Conservation (phyloP, 2,888 invertebrate genomes). For the Nemoura dubitans region DNA sequence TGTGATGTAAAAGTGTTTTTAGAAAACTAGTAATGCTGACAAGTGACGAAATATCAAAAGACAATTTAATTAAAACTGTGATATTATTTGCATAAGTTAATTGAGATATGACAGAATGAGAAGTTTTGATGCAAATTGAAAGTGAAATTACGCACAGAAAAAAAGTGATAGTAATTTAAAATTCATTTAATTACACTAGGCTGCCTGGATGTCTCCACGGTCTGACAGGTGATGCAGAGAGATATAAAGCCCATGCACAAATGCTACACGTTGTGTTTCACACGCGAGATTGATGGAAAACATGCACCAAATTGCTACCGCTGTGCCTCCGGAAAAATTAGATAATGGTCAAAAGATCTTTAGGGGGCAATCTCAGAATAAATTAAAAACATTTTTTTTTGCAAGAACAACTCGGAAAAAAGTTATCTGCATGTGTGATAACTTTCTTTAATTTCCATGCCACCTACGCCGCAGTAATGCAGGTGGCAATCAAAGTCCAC, state of each 20-base stretch:
- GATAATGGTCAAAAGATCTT: not conserved
- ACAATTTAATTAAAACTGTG: not conserved
- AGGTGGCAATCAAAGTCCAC: not conserved
- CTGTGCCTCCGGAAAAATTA: not conserved
- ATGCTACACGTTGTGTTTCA: not conserved
- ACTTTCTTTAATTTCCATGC: not conserved
- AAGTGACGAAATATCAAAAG: not conserved
- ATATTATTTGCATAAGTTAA: constrained; percentile 7
- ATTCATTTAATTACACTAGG: not conserved
- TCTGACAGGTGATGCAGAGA: not conserved
- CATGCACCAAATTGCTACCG: not conserved
- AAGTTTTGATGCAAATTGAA: not conserved
- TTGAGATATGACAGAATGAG: not conserved
- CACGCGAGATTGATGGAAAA: not conserved
- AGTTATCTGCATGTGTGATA: not conserved
- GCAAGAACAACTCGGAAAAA: not conserved
- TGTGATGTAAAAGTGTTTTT: not conserved
- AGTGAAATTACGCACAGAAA: not conserved
- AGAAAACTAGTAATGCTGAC: not conserved
- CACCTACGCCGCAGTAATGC: not conserved
- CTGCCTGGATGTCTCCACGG: not conserved
- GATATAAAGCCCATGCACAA: not conserved
- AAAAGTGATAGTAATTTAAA: not conserved
- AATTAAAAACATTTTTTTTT: not conserved
- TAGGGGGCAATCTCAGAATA: not conserved